phyloP scores from a whole-genome alignment of 92 coral and sea anemone species.

The Porites cylindrica region DNA sequence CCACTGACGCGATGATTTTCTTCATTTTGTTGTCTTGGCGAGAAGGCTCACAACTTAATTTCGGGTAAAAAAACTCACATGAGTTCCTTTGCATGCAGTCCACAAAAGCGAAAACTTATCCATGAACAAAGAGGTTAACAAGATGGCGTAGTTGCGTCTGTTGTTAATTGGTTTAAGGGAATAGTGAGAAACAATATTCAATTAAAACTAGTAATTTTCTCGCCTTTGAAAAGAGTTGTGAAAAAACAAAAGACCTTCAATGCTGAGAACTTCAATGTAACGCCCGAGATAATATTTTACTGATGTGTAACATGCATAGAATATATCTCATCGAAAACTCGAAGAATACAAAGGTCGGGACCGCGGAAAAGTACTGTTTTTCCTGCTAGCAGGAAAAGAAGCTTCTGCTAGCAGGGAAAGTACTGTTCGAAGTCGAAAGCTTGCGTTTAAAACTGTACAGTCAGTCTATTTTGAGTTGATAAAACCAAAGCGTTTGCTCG shows the following conservation, averaged over 20 bases:
- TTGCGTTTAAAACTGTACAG: too few species aligned
- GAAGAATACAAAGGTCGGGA: too few species aligned
- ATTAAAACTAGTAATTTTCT: constrained; percentile 22
- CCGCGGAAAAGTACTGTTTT: too few species aligned
- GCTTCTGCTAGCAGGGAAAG: too few species aligned
- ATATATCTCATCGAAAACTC: too few species aligned
- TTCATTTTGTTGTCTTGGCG: neutral
- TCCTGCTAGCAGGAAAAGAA: too few species aligned
- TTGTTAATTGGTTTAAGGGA: constrained; percentile 35
- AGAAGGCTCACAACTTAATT: too few species aligned
- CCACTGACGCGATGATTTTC: neutral
- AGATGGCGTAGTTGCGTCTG: constrained; percentile 33
- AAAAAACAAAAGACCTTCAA: constrained; percentile 22
- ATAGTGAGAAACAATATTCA: constrained; percentile 11
- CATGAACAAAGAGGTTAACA: neutral
- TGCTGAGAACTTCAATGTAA: neutral
- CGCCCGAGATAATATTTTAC: neutral
- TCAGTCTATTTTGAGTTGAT: too few species aligned
- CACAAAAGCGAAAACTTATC: neutral
- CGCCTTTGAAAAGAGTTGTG: constrained; percentile 65
- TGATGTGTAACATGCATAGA: neutral
- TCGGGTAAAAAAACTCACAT: too few species aligned
- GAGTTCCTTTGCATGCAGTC: too few species aligned
- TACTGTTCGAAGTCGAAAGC: too few species aligned
- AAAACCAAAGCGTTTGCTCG: too few species aligned